Conservation (phyloP, 2,888 invertebrate species). For the Actias luna region DNA sequence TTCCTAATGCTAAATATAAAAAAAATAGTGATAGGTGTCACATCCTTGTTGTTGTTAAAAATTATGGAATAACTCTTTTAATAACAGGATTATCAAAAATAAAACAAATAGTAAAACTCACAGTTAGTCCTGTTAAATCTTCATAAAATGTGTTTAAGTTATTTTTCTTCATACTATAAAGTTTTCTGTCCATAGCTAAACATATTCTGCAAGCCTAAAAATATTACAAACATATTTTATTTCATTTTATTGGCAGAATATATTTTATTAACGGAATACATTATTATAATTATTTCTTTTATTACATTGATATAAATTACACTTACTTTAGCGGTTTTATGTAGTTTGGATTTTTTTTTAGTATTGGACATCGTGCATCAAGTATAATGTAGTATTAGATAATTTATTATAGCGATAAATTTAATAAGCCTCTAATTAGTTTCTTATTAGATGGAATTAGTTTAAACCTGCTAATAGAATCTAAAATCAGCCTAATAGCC, state of each 20-base stretch:
- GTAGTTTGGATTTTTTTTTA: conserved; percentile 8
- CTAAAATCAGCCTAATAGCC: too few species aligned
- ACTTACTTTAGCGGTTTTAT: conserved; percentile 8
- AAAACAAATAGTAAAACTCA: conserved; percentile 5
- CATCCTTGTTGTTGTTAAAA: too few species aligned
- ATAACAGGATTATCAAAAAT: background rate
- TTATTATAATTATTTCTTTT: background rate
- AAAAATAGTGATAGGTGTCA: too few species aligned
- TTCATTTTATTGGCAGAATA: background rate
- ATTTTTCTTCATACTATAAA: conserved; percentile 15
- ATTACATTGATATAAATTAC: background rate
- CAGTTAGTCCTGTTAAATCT: conserved; percentile 14
- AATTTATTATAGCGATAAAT: background rate
- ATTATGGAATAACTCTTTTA: background rate
- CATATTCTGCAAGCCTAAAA: conserved; percentile 19
- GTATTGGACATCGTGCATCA: background rate
- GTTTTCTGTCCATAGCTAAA: conserved; percentile 15
- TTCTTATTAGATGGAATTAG: too few species aligned
- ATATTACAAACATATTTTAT: background rate
- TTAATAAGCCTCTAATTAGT: too few species aligned
- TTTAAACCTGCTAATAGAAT: too few species aligned
- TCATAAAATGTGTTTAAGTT: conserved; percentile 13
- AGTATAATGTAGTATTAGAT: background rate
- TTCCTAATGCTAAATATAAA: too few species aligned
- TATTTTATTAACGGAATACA: background rate